Conservation (phyloP, 2,797 vertebrate genomes). For the Acrocephalus scirpaceus region DNA sequence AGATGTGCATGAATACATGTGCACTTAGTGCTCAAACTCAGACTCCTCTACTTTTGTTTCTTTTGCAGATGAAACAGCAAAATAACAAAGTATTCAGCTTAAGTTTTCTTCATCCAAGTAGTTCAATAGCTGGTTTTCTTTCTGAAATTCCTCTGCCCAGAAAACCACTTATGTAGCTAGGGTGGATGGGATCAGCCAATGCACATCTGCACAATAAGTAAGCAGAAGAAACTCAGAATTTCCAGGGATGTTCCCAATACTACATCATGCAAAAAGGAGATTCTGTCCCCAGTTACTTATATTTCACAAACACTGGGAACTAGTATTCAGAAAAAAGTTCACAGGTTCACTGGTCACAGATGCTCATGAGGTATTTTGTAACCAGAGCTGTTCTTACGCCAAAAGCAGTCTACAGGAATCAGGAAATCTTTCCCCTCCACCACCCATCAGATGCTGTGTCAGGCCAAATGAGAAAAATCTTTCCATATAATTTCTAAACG, state of each 20-base stretch:
- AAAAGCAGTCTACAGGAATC: background rate
- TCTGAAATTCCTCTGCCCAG: background rate
- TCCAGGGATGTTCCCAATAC: constrained; percentile 26
- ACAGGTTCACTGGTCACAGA: constrained; percentile 41
- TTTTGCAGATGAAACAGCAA: background rate
- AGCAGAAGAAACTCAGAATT: constrained; percentile 9
- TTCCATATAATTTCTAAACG: background rate
- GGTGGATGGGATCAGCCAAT: background rate
- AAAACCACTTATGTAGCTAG: background rate
- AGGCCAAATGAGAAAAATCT: background rate
- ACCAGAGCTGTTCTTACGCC: background rate
- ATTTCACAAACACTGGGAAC: constrained; percentile 26
- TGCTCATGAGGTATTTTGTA: background rate
- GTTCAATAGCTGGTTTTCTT: background rate
- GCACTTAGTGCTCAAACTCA: background rate
- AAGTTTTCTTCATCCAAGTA: background rate
- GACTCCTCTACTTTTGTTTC: fast-evolving
- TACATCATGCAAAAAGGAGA: background rate
- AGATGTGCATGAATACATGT: background rate
- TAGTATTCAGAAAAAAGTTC: background rate
- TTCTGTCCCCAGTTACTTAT: constrained; percentile 8
- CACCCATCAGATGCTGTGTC: background rate
- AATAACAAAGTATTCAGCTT: background rate
- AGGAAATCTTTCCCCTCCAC: background rate
- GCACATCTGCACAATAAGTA: background rate